Evolutionary conservation across 2,113 vertebrate species (phyloP), one percentile per base, ranked within the genome.

Genomic region (Parus major): DNA sequence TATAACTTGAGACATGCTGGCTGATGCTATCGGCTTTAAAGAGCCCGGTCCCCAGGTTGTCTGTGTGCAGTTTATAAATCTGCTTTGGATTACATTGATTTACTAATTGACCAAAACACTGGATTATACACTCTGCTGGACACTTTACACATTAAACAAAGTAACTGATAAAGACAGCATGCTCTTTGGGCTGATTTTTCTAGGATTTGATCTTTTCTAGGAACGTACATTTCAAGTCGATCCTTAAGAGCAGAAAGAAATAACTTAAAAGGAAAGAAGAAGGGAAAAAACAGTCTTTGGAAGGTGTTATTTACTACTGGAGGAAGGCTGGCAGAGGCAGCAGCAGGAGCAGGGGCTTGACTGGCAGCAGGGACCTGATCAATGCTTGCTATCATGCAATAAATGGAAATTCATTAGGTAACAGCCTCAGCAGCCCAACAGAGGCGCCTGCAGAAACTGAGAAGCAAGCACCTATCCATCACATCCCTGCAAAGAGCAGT

Each of bases 81-180:
- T 96, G 90, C 76, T 92, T 88, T 84, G 90, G 93, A 96, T 92
- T 97, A 94, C 73, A 95, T 90, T 64, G 94, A 94, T 94, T 94
- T 78, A 86, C 82, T 96, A 96, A 96, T 96, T 90, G 86, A 96
- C 76, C 77, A 91, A 97, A 96, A 95, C 84, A 90, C 92, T 94
- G 88, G 95, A 92, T 95, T 96, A 95, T 82, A 94, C 80, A 88
- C 93, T 95, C 96, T 92, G 92, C 84, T 93, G 93, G 95, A 90
- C 86, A 55, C 41, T 80, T 88, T 22, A 50, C 31, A 49, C 63
- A 64, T 86, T 78, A 93, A 93, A 72, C 63, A 66, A 69, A 78
- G 46, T 84, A 78, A 95, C 1, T 94, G 94, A 93, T 90, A 93
- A 94, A 83, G 78, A 82, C 36, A 85, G 77, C 4, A 14, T 28